Conservation (phyloP, 2,888 invertebrate genomes). For the Tetramorium bicarinatum region DNA sequence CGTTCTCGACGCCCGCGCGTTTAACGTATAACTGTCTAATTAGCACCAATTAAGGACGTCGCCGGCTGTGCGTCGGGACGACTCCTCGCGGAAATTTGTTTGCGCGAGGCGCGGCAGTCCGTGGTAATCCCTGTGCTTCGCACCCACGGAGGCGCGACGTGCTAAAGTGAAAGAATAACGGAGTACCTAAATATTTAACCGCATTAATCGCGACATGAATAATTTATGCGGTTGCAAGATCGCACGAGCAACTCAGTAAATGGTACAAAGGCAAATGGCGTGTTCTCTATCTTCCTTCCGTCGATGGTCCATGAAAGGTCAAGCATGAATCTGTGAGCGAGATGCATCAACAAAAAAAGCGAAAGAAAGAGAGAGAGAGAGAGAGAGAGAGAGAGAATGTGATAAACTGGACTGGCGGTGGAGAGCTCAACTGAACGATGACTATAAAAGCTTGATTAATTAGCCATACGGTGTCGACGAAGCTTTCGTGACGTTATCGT, state of each 20-base stretch:
- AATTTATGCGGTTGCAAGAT: constrained; percentile 70
- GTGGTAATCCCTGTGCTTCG: constrained; percentile 59
- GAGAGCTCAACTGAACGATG: constrained; percentile 59
- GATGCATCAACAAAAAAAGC: constrained; percentile 13
- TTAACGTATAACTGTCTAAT: constrained; percentile 66
- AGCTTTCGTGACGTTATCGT: constrained; percentile 71
- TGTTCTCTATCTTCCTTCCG: constrained; percentile 1
- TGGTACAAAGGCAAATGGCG: constrained; percentile 55
- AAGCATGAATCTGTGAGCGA: constrained; percentile 4
- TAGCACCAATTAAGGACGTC: constrained; percentile 70
- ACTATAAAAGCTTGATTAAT: constrained; percentile 80
- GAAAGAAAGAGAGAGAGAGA: constrained; percentile 12
- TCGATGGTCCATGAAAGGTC: constrained; percentile 30
- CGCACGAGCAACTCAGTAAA: constrained; percentile 43
- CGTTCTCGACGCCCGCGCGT: constrained; percentile 34
- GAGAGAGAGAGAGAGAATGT: constrained; percentile 39
- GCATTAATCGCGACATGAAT: constrained; percentile 74
- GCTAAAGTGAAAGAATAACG: constrained; percentile 71
- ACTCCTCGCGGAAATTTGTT: constrained; percentile 65
- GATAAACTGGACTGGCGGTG: constrained; percentile 34
- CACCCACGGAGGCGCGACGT: constrained; percentile 24
- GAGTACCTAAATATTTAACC: constrained; percentile 75
- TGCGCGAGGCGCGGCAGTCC: constrained; percentile 54
- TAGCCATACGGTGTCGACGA: constrained; percentile 73
- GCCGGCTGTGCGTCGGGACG: constrained; percentile 49